Conservation (phyloP, 92 coral and sea anemone species). For the Zoanthus solanderi region DNA sequence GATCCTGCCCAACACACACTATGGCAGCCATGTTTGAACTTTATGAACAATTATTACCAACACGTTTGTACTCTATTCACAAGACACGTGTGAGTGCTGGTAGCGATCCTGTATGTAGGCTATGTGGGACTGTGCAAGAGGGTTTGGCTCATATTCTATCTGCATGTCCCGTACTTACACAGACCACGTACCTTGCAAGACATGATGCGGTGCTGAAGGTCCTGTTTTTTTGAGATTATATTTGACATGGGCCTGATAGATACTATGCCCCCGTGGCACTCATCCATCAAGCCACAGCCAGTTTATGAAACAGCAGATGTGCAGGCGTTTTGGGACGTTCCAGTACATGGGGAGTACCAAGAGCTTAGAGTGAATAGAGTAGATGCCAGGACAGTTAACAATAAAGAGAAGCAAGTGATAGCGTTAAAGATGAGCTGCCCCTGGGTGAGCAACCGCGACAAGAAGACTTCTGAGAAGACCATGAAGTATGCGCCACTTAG, state of each 20-base stretch:
- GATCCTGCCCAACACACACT: conserved; percentile 59
- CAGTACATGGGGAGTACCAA: not conserved
- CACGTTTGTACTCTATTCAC: conserved; percentile 54
- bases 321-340: too few relatives aligned
- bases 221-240: not conserved
- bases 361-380: conserved; percentile 59
- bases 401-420: too few relatives aligned
- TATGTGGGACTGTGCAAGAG: conserved; percentile 60
- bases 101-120: conserved; percentile 50
- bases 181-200: conserved; percentile 27
- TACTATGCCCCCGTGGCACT: too few relatives aligned
- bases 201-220: conserved; percentile 49
- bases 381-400: not conserved
- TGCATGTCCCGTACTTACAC: conserved; percentile 36
- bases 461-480: conserved; percentile 50
- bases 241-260: too few relatives aligned
- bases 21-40: conserved; percentile 57
- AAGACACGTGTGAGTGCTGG: not conserved
- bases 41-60: conserved; percentile 62
- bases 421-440: too few relatives aligned
- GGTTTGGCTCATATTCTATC: conserved; percentile 59
- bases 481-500: conserved; percentile 57
- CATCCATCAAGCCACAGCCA: too few relatives aligned
- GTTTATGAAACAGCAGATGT: too few relatives aligned
- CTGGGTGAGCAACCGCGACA: conserved; percentile 28